These are phyloP conservation scores for Atherinosoma microstoma DNA, from an alignment of 2,797 vertebrate genomes.

Conservation along the genomic window DNA sequence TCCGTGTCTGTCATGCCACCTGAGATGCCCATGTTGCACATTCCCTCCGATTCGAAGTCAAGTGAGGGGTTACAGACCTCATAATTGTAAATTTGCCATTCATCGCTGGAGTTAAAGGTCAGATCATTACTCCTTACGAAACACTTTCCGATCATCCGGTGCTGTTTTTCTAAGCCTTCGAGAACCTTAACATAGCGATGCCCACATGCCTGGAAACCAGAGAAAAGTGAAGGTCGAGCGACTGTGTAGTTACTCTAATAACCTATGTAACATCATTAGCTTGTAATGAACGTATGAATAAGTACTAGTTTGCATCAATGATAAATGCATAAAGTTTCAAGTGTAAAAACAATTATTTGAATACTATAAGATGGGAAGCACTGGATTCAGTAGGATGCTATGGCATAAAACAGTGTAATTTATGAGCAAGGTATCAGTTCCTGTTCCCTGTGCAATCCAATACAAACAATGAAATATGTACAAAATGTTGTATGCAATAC, in stretches of 20 bases:
- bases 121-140: constrained; percentile 91
- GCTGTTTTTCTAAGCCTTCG: constrained; percentile 83
- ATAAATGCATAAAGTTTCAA: neutral
- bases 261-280: neutral
- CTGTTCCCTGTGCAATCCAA: neutral
- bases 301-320: neutral
- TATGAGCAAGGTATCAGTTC: neutral
- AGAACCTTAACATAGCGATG: constrained; percentile 90
- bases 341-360: neutral
- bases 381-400: neutral
- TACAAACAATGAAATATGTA: neutral
- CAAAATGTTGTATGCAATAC: neutral
- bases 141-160: constrained; percentile 93
- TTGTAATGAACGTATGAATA: neutral
- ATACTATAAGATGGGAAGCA: neutral
- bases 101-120: constrained; percentile 79
- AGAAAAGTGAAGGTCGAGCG: neutral
- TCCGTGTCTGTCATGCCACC: constrained; percentile 87
- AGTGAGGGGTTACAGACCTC: constrained; percentile 89
- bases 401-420: neutral
- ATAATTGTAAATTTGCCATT: constrained; percentile 89
- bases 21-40: constrained; percentile 95
- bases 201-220: constrained; percentile 87
- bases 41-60: constrained; percentile 83
- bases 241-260: neutral